A percentile compares a stretch with the other conserved stretches of the same genome.
Evolutionary conservation across 2,888 invertebrate genomes (phyloP).

Genomic region (Synergus umbraculus): DNA sequence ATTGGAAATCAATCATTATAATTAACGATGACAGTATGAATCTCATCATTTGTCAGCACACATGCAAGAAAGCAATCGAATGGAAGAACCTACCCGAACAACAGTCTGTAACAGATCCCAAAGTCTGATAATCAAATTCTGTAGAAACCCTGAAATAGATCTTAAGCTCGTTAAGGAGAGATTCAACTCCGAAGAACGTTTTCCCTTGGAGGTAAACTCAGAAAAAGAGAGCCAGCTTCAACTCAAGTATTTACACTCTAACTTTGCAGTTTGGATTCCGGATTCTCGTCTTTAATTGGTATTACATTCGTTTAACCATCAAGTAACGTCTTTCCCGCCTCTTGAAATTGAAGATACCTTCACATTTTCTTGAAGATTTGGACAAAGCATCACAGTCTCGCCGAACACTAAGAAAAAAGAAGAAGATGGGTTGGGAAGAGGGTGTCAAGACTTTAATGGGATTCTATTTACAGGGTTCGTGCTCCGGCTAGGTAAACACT

Average conservation of each 20-base stretch:
- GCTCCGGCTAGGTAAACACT: conserved; percentile 73
- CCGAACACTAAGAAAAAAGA: conserved; percentile 49
- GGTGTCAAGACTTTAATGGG: conserved; percentile 74
- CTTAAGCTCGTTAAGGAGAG: conserved; percentile 11
- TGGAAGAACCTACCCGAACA: too few relatives aligned
- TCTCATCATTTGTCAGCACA: too few relatives aligned
- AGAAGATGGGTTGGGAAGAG: conserved; percentile 61
- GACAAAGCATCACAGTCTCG: conserved; percentile 26
- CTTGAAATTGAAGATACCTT: conserved; percentile 27
- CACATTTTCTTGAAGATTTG: conserved; percentile 32
- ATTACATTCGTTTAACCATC: conserved; percentile 19
- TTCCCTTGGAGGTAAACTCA: conserved; percentile 6
- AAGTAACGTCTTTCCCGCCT: conserved; percentile 17
- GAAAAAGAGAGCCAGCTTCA: conserved; percentile 18
- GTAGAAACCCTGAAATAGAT: conserved; percentile 21
- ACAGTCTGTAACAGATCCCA: conserved; percentile 7
- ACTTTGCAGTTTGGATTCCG: conserved; percentile 28
- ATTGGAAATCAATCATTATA: too few relatives aligned
- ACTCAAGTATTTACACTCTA: conserved; percentile 13
- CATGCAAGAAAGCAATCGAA: too few relatives aligned
- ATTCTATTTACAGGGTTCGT: conserved; percentile 75
- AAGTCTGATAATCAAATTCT: conserved; percentile 4
- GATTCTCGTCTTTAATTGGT: conserved; percentile 35
- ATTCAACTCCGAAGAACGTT: conserved; percentile 17
- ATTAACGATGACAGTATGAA: too few relatives aligned